Evolutionary conservation across 2,797 vertebrate genomes (phyloP), one percentile per base, ranked within the genome.

Genomic region (Sebastolobus altivelis): DNA sequence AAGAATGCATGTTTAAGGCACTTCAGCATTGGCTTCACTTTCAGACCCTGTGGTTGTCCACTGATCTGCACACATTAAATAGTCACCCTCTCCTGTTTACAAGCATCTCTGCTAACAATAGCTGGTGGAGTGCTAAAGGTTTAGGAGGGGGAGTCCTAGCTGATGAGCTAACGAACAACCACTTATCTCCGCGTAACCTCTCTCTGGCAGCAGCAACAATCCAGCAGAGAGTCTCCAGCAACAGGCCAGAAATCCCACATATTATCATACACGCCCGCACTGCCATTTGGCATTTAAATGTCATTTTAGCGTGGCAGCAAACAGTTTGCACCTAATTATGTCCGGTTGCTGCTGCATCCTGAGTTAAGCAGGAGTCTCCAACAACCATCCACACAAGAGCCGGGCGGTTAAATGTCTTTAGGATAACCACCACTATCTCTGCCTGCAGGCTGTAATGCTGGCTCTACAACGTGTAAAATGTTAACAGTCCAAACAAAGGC

Each of bases 251-350:
- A 87, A 93, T 79, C 81, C 73, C 54, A 93, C 86, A 92, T 60
- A 88, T 80, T 87, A 80, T 49, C 46, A 49, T 60, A 91, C 86
- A 84, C 83, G 76, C 84, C 67, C 77, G 56, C 77, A 20, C 89
- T 94, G 92, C 92, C 94, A 92, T 96, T 96, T 96, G 96, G 95
- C 96, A 97, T 95, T 96, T 94, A 96, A 96, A 96, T 95, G 96
- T 93, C 96, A 96, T 94, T 96, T 96, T 83, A 89, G 74, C 73
- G 77, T 59, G 83, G 93, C 82, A 86, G 93, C 82, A 93, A 86
- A 95, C 65, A 93, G 95, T 96, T 96, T 94, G 86, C 90, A 92
- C 94, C 94, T 96, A 97, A 97, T 97, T 96, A 97, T 95, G 88
- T 86, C 92, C 91, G 87, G 92, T 90, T 92, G 91, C 90, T 91